phyloP scores from a whole-genome alignment of 2,888 invertebrate genomes.

The Coleophora flavipennella region DNA sequence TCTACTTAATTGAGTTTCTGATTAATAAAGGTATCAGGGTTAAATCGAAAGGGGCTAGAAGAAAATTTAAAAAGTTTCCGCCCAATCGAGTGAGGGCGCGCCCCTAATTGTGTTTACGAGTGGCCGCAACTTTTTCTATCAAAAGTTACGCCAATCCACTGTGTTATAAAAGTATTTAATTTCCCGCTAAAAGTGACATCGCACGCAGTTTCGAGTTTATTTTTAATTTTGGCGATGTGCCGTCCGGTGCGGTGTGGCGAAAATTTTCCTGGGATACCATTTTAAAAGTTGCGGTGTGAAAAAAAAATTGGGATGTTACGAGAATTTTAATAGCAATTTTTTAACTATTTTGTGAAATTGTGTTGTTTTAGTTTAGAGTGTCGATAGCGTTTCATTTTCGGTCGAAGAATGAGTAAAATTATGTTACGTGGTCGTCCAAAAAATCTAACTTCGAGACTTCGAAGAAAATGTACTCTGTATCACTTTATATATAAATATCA shows the following conservation, averaged over 20 bases:
- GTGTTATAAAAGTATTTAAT: conserved; percentile 58
- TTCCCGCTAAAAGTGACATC: conserved; percentile 50
- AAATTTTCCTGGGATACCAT: conserved; percentile 4
- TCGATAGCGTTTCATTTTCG: no score
- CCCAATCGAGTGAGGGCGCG: conserved; percentile 38
- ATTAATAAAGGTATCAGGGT: conserved; percentile 39
- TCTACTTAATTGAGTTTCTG: conserved; percentile 37
- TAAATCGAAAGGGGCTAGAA: conserved; percentile 24
- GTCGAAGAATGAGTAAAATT: no score
- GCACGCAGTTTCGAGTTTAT: conserved; percentile 44
- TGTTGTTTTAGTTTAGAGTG: no score
- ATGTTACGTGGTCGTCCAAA: no score
- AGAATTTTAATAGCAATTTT: no score
- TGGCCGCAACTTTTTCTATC: conserved; percentile 61
- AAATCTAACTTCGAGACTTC: no score
- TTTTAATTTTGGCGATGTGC: conserved; percentile 24
- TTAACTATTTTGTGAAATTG: no score
- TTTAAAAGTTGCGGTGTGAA: conserved; percentile 7
- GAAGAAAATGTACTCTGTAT: no score
- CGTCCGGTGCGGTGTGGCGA: neutral
- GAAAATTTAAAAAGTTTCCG: conserved; percentile 41
- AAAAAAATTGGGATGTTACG: neutral
- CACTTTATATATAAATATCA: no score
- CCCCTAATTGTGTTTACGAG: conserved; percentile 61
- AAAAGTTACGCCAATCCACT: conserved; percentile 46